Evolutionary conservation across 2,797 vertebrate species (phyloP).

Genomic region (Enteromius thamalakanensis): DNA sequence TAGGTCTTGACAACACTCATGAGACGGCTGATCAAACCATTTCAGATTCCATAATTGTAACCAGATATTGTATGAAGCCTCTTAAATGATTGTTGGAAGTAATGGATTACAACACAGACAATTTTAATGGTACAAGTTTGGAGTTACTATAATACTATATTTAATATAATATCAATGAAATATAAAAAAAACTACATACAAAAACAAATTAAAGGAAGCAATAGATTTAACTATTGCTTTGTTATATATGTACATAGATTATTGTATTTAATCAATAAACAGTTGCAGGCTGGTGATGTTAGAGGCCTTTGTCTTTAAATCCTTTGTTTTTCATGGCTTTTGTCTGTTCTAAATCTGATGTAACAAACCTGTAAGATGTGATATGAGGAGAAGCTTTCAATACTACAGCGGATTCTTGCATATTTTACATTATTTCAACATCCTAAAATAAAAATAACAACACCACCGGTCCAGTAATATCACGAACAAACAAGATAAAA

Average conservation of each 20-base stretch:
- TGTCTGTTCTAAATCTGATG: constrained; percentile 33
- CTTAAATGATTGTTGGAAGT: background rate
- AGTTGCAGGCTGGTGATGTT: background rate
- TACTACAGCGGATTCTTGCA: background rate
- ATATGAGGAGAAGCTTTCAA: background rate
- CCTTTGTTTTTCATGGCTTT: constrained; percentile 17
- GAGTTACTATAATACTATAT: background rate
- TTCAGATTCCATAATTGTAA: background rate
- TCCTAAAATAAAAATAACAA: background rate
- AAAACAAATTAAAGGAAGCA: background rate
- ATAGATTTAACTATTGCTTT: background rate
- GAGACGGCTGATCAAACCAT: background rate
- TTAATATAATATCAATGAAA: background rate
- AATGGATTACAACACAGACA: background rate
- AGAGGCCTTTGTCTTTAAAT: background rate
- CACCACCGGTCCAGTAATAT: background rate
- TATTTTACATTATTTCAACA: background rate
- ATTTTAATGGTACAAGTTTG: background rate
- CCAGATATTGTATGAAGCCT: background rate
- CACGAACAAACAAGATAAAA: background rate
- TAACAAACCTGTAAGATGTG: constrained; percentile 30
- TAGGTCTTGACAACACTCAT: background rate
- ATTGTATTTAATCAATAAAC: background rate
- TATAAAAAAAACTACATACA: background rate
- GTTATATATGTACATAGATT: background rate